A percentile compares a stretch with the other conserved stretches of the same genome.
Evolutionary conservation across 2,113 vertebrate species (phyloP).

Genomic region (Petrocephalus microphthalmus): DNA sequence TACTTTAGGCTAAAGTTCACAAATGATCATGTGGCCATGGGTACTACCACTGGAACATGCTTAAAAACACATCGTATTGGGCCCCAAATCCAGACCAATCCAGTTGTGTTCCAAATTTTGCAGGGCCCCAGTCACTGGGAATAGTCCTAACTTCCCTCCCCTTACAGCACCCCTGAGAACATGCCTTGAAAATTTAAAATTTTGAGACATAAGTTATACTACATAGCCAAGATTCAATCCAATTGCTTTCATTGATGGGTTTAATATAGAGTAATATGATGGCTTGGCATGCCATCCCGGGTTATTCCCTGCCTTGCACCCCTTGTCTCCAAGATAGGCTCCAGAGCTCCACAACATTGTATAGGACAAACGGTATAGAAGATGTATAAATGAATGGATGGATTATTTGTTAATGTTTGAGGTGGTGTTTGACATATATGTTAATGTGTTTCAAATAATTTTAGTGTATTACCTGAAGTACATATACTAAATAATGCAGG

Average conservation of each 20-base stretch:
- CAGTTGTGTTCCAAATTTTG: too few species aligned
- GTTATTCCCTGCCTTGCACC: background rate
- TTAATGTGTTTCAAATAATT: background rate
- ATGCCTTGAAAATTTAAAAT: background rate
- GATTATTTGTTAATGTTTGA: background rate
- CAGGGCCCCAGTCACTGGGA: too few species aligned
- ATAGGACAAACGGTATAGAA: background rate
- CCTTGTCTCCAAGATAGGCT: background rate
- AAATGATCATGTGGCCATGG: background rate
- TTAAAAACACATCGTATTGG: too few species aligned
- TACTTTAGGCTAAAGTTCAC: background rate
- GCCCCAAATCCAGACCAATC: too few species aligned
- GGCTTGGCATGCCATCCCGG: background rate
- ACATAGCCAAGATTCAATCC: background rate
- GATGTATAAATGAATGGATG: background rate
- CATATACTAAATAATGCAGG: background rate
- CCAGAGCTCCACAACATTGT: background rate
- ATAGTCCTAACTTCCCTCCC: too few species aligned
- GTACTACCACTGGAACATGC: background rate
- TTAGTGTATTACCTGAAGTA: background rate
- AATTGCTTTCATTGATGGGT: background rate
- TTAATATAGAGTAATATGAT: background rate
- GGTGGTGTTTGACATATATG: background rate
- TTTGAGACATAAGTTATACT: background rate
- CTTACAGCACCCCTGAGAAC: too few species aligned